Conservation (phyloP, 2,113 vertebrate genomes). For the Athene cunicularia region DNA sequence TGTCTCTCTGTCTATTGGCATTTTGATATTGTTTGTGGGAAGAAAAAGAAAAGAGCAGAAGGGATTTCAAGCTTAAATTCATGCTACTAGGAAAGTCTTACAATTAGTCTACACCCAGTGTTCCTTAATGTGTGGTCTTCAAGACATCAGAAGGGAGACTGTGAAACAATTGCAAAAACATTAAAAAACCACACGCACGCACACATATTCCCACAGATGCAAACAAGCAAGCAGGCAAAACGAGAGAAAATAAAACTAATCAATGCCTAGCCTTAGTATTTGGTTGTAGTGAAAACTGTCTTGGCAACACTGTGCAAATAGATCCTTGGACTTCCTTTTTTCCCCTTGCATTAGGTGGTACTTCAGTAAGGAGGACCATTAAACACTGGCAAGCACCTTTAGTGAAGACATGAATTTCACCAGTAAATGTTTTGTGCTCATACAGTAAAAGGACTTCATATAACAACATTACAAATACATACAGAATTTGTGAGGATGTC, state of each 20-base stretch:
- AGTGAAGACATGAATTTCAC: background rate
- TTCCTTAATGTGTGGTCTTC: conserved; percentile 43
- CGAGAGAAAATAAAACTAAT: background rate
- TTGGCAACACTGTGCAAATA: background rate
- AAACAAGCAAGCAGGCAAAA: background rate
- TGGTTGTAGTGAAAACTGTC: background rate
- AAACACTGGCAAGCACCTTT: background rate
- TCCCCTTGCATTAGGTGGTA: background rate
- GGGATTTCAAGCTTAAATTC: background rate
- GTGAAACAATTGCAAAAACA: background rate
- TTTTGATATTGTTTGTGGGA: background rate
- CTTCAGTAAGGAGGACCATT: background rate
- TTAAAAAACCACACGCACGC: rapidly evolving
- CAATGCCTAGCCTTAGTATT: background rate
- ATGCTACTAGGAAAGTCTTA: background rate
- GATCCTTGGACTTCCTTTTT: background rate
- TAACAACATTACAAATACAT: background rate
- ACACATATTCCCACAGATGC: background rate
- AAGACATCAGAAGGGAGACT: conserved; percentile 15
- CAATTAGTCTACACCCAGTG: background rate
- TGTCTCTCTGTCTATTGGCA: background rate
- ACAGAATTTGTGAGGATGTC: background rate
- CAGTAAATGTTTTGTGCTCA: background rate
- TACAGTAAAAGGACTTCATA: background rate
- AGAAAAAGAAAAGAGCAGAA: background rate